Base-by-base conservation (phyloP, 1,140 invertebrate species). In the Trichonephila clavipes region DNA sequence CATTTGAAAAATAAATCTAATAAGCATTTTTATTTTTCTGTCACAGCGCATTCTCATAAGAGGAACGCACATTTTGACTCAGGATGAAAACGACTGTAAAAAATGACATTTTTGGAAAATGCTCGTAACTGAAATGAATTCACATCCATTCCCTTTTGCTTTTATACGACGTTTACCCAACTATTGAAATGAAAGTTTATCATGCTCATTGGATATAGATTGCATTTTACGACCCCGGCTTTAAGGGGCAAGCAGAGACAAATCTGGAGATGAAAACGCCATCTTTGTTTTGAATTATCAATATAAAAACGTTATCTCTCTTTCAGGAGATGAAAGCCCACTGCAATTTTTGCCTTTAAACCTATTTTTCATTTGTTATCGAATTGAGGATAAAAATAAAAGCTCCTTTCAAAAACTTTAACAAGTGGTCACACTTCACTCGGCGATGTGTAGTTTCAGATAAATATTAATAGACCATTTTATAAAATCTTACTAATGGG, bases 81-180 rank as follows among this genome's bases (percentile, higher is more conserved):
- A 6, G 34, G 28, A 77, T 77, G 72, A 77, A 77, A 77, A 34
- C 28, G 28, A 77, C 72, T 77, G 72, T 77, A 77, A 77, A 77
- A 40, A 77, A 77, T 77, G 72, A 19, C 72, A 19, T 40, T 34
- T 18, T 40, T 28, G 18, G 7, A 77, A 77, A 77, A 77, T 40
- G 18, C 72, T 77, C 72, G 72, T 77, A 77, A 40, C 72, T 14
- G 69, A 77, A 77, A 77, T 77, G 69, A 77, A 77, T 77, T 77
- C 69, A 24, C 24, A 77, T 77, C 69, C 28, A 77, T 77, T 28
- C 34, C 34, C 34, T 77, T 16, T 14, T 16, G 16, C 24, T 64
- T 77, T 77, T 77, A 77, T 77, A 77, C 14, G 69, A 77, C 69
- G 28, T 77, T 77, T 77, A 77, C 69, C 24, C 24, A 77, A 24